A percentile compares a stretch with the other conserved stretches of the same genome.
phyloP scores from a whole-genome alignment of 2,888 invertebrate species.

The Hyposoter didymator region DNA sequence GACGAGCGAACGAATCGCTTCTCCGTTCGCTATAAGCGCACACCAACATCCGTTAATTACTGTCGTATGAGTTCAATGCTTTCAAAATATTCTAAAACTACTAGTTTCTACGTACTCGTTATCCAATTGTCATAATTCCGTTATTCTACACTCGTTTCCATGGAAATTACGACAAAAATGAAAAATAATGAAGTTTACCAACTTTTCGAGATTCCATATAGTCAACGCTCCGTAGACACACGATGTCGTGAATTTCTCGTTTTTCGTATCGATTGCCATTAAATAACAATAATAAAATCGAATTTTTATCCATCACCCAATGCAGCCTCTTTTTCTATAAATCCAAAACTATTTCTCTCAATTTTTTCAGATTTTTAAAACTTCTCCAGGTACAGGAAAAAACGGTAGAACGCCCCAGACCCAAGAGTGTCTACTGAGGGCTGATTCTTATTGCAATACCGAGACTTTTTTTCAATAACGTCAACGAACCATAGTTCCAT shows the following conservation, averaged over 20 bases:
- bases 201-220: background rate
- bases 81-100: background rate
- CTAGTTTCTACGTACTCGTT: background rate
- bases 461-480: background rate
- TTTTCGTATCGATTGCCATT: too few relatives aligned
- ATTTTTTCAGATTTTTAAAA: too few relatives aligned
- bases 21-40: constrained; percentile 1
- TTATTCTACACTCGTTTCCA: background rate
- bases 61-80: background rate
- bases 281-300: too few relatives aligned
- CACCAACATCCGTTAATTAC: constrained; percentile 3
- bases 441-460: too few relatives aligned
- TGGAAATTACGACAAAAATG: background rate
- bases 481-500: background rate
- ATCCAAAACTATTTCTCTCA: too few relatives aligned
- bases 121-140: background rate
- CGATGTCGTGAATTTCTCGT: too few relatives aligned
- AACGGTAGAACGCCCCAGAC: too few relatives aligned
- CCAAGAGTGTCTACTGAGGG: too few relatives aligned
- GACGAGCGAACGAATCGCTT: constrained; percentile 5
- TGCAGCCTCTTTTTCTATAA: too few relatives aligned
- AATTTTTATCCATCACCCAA: too few relatives aligned
- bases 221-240: too few relatives aligned
- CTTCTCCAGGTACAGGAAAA: too few relatives aligned
- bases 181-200: background rate